Evolutionary conservation across 2,113 vertebrate species (phyloP).

Genomic region (Plecturocebus donacophilus): DNA sequence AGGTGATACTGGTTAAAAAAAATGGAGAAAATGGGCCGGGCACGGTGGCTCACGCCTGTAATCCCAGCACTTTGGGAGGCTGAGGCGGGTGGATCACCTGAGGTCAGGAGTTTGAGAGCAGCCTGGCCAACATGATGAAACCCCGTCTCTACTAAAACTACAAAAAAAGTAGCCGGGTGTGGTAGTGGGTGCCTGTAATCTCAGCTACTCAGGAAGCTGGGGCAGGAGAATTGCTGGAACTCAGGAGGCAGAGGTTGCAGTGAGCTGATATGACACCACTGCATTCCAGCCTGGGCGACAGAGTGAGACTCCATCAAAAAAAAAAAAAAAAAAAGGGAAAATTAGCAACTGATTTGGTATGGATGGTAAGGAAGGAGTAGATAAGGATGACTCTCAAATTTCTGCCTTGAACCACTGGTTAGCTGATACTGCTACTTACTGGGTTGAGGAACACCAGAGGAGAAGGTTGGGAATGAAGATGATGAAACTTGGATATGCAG

Average conservation of each 20-base stretch:
- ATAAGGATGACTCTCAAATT: neutral
- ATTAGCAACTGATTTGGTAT: neutral
- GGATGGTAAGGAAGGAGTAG: neutral
- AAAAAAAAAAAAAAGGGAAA: neutral
- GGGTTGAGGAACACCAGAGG: neutral
- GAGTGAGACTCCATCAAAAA: neutral
- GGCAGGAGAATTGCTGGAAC: neutral
- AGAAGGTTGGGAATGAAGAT: neutral
- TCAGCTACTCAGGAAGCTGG: neutral
- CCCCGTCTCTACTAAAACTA: neutral
- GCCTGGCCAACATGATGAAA: neutral
- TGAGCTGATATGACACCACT: neutral
- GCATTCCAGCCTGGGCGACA: neutral
- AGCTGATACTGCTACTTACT: neutral
- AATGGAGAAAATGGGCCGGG: neutral
- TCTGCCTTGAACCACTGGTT: neutral
- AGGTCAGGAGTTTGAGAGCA: neutral
- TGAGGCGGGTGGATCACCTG: neutral
- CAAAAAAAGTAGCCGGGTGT: neutral
- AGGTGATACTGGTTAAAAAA: neutral
- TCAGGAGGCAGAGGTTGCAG: neutral
- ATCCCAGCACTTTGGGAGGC: neutral
- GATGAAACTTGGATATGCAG: neutral
- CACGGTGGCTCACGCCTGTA: neutral
- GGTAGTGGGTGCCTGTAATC: neutral